phyloP scores from a whole-genome alignment of 1,140 invertebrate genomes.

The Vollenhovia emeryi region DNA sequence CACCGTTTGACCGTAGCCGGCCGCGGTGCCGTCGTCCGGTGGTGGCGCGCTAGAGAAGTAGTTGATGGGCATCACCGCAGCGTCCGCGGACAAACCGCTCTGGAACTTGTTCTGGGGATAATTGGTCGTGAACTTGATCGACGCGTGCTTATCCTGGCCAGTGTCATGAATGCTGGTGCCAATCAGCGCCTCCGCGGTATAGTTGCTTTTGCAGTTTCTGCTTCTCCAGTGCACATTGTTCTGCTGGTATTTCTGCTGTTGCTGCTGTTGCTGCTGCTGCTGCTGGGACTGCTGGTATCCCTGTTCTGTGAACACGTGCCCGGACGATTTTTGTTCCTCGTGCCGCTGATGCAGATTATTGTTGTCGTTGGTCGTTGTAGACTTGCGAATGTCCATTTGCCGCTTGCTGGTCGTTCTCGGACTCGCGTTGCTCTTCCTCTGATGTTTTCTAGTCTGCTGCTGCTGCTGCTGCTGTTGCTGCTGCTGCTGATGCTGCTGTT shows the following conservation, averaged over 20 bases:
- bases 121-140: constrained; percentile 80
- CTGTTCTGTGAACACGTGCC: constrained; percentile 75
- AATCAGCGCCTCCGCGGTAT: constrained; percentile 87
- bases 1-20: constrained; percentile 80
- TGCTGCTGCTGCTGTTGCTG: constrained; percentile 68
- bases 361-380: constrained; percentile 73
- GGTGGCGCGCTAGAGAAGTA: constrained; percentile 80
- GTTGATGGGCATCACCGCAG: constrained; percentile 81
- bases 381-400: constrained; percentile 82
- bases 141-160: constrained; percentile 80
- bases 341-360: constrained; percentile 73
- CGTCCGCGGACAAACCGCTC: constrained; percentile 72
- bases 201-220: constrained; percentile 86
- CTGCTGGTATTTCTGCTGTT: constrained; percentile 81
- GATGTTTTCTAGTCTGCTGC: constrained; percentile 73
- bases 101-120: constrained; percentile 83
- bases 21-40: constrained; percentile 73
- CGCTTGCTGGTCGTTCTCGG: constrained; percentile 79
- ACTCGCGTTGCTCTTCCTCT: constrained; percentile 80
- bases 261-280: constrained; percentile 68
- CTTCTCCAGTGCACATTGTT: constrained; percentile 82
- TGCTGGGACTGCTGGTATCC: constrained; percentile 76
- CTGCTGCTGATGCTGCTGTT: constrained; percentile 73
- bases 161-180: constrained; percentile 81
- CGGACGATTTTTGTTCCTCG: constrained; percentile 80